Conservation (phyloP, 1,140 invertebrate species). For the Thalassaphorura encarpata region DNA sequence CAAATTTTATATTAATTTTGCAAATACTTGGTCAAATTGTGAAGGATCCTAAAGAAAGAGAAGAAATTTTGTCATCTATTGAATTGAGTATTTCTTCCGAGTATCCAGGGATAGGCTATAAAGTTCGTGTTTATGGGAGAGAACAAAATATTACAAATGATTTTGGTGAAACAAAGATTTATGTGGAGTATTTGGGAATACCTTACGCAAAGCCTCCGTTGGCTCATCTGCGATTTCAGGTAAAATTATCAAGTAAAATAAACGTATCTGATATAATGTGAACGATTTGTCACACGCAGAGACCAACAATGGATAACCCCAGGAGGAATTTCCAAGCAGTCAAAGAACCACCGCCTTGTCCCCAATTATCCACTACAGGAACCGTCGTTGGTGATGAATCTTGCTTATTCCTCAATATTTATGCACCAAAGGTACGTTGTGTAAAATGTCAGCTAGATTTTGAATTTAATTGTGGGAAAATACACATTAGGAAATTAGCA, state of each 20-base stretch:
- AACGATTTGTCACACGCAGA: background rate
- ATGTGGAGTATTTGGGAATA: constrained; percentile 7
- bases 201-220: constrained; percentile 16
- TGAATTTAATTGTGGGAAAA: background rate
- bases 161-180: background rate
- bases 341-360: constrained; percentile 13
- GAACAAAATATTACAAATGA: constrained; percentile 7
- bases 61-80: too few species aligned
- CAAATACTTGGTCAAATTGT: too few species aligned
- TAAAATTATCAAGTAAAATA: background rate
- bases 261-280: background rate
- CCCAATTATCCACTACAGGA: constrained; percentile 14
- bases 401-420: constrained; percentile 47
- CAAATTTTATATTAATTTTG: too few species aligned
- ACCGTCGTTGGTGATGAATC: constrained; percentile 42
- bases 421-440: constrained; percentile 35
- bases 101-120: too few species aligned
- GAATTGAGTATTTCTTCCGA: too few species aligned
- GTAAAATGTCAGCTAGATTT: background rate
- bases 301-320: constrained; percentile 13
- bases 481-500: too few species aligned
- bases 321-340: constrained; percentile 12
- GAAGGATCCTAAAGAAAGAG: too few species aligned
- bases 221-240: constrained; percentile 19
- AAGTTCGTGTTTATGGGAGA: background rate